Evolutionary conservation across 1,140 invertebrate species (phyloP).

Genomic region (Cardiocondyla obscurior): DNA sequence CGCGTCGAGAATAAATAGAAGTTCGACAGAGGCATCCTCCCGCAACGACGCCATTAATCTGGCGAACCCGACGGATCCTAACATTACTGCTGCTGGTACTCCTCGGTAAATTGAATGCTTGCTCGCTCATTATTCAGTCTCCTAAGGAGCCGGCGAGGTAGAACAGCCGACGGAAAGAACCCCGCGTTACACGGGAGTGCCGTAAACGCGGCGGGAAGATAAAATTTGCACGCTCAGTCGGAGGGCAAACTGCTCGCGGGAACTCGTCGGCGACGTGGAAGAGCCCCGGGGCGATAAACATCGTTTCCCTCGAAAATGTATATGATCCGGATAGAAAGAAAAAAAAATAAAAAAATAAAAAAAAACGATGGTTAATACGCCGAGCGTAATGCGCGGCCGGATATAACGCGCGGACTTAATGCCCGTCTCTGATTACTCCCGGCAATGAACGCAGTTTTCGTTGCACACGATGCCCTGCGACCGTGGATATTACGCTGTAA

Average conservation of each 20-base stretch:
- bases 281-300: neutral
- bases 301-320: neutral
- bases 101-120: conserved; percentile 35
- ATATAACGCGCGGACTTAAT: neutral
- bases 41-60: conserved; percentile 20
- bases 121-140: conserved; percentile 35
- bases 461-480: neutral
- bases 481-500: conserved; percentile 42
- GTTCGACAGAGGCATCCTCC: neutral
- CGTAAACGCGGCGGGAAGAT: neutral
- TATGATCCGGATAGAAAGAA: neutral
- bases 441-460: neutral
- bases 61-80: neutral
- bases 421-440: neutral
- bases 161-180: neutral
- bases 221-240: neutral
- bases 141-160: neutral
- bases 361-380: neutral
- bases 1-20: conserved; percentile 34
- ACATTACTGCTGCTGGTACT: neutral
- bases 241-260: neutral
- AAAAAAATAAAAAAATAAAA: too few species aligned
- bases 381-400: neutral
- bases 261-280: neutral
- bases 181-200: neutral